Evolutionary conservation across 1,140 invertebrate species (phyloP), one percentile per base, ranked within the genome.

Genomic region (Zaprionus capensis): DNA sequence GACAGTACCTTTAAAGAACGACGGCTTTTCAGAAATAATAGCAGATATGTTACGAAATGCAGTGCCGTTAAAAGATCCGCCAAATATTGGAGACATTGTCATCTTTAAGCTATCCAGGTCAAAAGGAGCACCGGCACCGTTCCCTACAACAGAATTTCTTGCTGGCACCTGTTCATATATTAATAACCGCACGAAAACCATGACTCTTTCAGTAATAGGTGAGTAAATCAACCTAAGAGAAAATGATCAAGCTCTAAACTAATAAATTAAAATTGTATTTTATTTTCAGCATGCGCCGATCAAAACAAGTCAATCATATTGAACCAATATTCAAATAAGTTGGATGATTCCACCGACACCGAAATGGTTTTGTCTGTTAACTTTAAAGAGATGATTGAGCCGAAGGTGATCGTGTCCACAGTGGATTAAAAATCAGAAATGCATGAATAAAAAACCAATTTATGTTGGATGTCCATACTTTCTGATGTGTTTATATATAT

Each of bases 131-230:
- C 15, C 4, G 9, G 5, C 4, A n/a, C 62, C 0, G 55, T 28
- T 24, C 2, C 1, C 51, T 0, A 36, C 17, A 14, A 90, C 86
- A 0, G 46, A 65, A 0, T 71, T 61, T 14, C 56, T 90, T 3
- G 70, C 79, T 34, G 82, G 72, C 15, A 68, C 24, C 22, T 90
- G 86, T 36, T 28, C 26, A 1, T 90, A 82, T 36, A 20, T 91
- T 4, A 90, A 90, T 65, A 76, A 76, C 2, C 85, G 85, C 26
- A 80, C 57, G 6, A 90, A 80, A 56, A 0, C n/a, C 2, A 49
- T 90, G 2, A 75, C 64, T 5, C 31, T 91, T 20, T 26, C 70
- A 5, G 5, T 84, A 1, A 75, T 80, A 26, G 72, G 85, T 85
- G 20, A 68, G 55, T 57, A 34, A 5, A 46, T 17, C n/a, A 38